Conservation (phyloP, 2,797 vertebrate species). For the Silurus aristotelis region DNA sequence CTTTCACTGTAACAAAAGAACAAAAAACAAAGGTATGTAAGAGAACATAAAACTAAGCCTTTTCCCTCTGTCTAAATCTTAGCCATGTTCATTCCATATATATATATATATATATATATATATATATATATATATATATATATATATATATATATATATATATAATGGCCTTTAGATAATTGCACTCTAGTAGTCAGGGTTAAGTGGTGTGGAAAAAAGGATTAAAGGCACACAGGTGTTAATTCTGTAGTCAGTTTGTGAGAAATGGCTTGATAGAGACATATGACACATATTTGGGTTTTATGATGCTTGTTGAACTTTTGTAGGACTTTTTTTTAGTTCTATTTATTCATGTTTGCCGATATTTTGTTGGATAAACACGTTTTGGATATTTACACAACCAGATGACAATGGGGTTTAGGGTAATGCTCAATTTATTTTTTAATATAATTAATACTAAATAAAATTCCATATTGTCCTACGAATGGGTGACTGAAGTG, state of each 20-base stretch:
- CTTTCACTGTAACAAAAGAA: slow-evolving; percentile 6
- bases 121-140: no score
- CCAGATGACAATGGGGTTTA: not conserved
- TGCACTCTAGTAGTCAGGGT: not conserved
- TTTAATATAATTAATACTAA: not conserved
- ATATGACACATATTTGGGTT: not conserved
- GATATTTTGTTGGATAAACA: not conserved
- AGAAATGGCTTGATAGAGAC: not conserved
- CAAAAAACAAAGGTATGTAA: slow-evolving; percentile 11
- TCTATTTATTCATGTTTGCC: not conserved
- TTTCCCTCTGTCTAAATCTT: not conserved
- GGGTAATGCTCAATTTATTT: not conserved
- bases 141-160: no score
- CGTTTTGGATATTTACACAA: not conserved
- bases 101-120: no score
- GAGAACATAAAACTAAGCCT: not conserved
- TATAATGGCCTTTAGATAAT: not conserved
- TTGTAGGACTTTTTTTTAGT: not conserved
- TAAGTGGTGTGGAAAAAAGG: slow-evolving; percentile 16
- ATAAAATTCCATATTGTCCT: not conserved
- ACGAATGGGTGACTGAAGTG: not conserved
- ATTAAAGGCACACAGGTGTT: slow-evolving; percentile 9
- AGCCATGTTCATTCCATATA: not conserved
- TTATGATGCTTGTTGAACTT: not conserved
- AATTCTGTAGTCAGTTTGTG: not conserved